A percentile compares a stretch with the other conserved stretches of the same genome.
Conservation (phyloP, 53 echinoderm and acorn worm genomes). For the Astropecten irregularis region DNA sequence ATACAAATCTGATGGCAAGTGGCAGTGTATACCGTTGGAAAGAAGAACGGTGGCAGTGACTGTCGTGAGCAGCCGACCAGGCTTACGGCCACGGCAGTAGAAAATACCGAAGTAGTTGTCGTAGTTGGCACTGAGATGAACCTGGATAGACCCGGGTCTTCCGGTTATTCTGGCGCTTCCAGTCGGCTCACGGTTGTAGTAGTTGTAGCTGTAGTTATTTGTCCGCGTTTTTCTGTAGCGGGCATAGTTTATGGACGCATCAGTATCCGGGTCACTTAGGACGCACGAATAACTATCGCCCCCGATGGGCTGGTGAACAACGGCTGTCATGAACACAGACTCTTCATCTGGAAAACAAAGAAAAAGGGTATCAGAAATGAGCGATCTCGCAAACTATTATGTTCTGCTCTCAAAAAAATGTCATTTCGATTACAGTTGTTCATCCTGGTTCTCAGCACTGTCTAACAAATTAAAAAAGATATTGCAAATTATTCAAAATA, state of each 20-base stretch:
- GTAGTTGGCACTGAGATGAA: neutral
- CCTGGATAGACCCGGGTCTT: neutral
- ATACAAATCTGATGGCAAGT: too few relatives aligned
- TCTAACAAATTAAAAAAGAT: too few relatives aligned
- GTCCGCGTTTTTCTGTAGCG: conserved; percentile 31
- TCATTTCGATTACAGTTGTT: too few relatives aligned
- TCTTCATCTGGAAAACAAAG: conserved; percentile 39
- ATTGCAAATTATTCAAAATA: too few relatives aligned
- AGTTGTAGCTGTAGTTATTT: neutral
- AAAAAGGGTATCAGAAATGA: too few relatives aligned
- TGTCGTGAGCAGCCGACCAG: neutral
- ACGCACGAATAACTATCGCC: conserved; percentile 1
- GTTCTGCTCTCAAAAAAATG: too few relatives aligned
- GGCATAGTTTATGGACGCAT: neutral
- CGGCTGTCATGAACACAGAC: neutral
- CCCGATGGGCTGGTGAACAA: conserved; percentile 16
- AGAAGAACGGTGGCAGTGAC: conserved; percentile 31
- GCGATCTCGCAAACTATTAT: too few relatives aligned
- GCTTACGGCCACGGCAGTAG: conserved; percentile 31
- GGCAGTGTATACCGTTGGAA: conserved; percentile 1
- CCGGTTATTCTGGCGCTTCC: neutral
- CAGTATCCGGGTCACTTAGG: neutral
- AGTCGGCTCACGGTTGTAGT: conserved; percentile 6
- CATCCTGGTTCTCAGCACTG: too few relatives aligned
- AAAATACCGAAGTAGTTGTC: conserved; percentile 28